Base-by-base conservation (phyloP, 2,797 vertebrate species). In the Numenius phaeopus region DNA sequence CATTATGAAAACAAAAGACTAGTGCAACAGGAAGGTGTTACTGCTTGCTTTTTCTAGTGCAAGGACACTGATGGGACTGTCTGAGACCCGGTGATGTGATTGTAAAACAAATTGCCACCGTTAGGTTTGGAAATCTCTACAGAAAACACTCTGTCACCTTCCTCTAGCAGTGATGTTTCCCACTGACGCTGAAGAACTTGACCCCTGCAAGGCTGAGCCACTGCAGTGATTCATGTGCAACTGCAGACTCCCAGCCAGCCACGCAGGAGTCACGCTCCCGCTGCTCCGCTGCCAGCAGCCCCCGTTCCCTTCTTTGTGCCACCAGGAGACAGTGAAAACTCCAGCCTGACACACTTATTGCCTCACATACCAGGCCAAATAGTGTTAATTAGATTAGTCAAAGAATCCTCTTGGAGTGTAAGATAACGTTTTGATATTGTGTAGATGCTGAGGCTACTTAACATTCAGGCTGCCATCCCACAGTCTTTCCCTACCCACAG, bases 141-240 rank as follows among this genome's bases (percentile, higher is more conserved):
- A 70, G 57, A 62, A 77, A 71, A 12, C 34, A 11, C 16, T n/a
- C 71, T 9, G 0, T 30, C 0, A 0, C 23, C 29, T 73, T 67
- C 32, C 65, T 16, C 40, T 27, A 17, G 29, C 44, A n/a, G 21
- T 3, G 3, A 3, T 1, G 21, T 47, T 71, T 67, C 29, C 62
- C 47, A 2, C 0, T 7, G 73, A 2, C 21, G 66, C 66, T 37
- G 70, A 65, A 50, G 72, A 20, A 34, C 42, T 6, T 6, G 80
- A 61, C 11, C 34, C 14, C 42, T 29, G 57, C 64, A 21, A 70
- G 39, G 59, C 77, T 73, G 69, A 44, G 67, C 0, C 4, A 1
- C 29, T 1, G 3, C 0, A 0, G 4, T 1, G 14, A 15, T 22
- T 5, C n/a, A 6, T 3, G 4, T 21, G 16, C 0, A 3, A 3